Conservation (phyloP, 2,888 invertebrate genomes). For the Hydroisotoma schaefferi region DNA sequence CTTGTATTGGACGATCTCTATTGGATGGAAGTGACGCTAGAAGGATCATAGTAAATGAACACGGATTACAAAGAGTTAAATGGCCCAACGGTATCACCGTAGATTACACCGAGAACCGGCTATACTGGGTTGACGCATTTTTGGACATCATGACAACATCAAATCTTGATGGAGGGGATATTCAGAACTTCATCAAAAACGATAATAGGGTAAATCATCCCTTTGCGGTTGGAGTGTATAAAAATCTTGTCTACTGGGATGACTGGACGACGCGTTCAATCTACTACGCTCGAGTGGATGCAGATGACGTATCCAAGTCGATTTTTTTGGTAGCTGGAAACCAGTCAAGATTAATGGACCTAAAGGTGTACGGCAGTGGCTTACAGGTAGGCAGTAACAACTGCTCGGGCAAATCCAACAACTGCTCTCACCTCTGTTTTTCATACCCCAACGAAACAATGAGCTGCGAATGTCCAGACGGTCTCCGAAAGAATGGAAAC, state of each 20-base stretch:
- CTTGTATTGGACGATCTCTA: conserved; percentile 73
- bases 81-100: conserved; percentile 87
- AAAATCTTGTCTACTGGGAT: conserved; percentile 83
- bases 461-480: conserved; percentile 76
- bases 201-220: conserved; percentile 64
- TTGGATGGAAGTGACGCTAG: conserved; percentile 70
- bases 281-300: conserved; percentile 59
- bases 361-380: conserved; percentile 57
- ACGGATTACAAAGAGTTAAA: conserved; percentile 57
- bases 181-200: conserved; percentile 64
- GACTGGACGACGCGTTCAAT: conserved; percentile 80
- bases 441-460: conserved; percentile 53
- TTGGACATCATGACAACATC: conserved; percentile 76
- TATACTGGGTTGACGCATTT: conserved; percentile 85
- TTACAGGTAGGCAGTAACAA: conserved; percentile 20
- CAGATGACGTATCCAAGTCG: conserved; percentile 46
- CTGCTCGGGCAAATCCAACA: conserved; percentile 52
- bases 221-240: conserved; percentile 79
- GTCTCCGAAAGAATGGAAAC: conserved; percentile 56
- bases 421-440: conserved; percentile 73
- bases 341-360: conserved; percentile 72
- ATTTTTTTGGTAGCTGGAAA: conserved; percentile 62
- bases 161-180: conserved; percentile 65
- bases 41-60: conserved; percentile 58
- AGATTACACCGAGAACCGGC: conserved; percentile 68